A percentile compares a stretch with the other conserved stretches of the same genome.
Evolutionary conservation across 2,113 vertebrate species (phyloP).

Genomic region (Origma solitaria): DNA sequence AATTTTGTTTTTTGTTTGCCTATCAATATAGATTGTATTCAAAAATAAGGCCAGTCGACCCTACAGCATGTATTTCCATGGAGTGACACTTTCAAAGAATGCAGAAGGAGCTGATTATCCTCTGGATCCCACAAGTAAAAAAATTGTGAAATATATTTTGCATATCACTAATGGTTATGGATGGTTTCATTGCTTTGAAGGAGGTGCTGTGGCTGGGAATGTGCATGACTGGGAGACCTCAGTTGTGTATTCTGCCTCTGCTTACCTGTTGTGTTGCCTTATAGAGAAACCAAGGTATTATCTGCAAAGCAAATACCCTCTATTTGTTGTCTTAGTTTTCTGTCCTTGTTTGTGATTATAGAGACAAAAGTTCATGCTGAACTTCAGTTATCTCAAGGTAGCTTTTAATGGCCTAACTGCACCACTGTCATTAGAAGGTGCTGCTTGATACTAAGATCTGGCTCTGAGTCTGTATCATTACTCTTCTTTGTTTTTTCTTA

Average conservation of each 20-base stretch:
- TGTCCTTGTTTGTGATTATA: not conserved
- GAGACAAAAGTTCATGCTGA: not conserved
- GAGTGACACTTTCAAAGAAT: constrained; percentile 85
- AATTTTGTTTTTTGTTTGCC: not conserved
- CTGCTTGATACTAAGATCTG: not conserved
- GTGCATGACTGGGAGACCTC: not conserved
- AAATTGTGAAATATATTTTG: not conserved
- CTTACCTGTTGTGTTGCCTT: not conserved
- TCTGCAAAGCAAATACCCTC: not conserved
- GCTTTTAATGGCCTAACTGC: not conserved
- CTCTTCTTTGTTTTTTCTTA: constrained; percentile 48
- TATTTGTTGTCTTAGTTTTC: not conserved
- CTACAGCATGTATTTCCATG: constrained; percentile 96
- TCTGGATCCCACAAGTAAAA: constrained; percentile 70
- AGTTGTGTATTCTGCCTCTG: not conserved
- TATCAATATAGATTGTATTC: constrained; percentile 84
- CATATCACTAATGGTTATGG: not conserved
- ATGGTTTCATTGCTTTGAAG: not conserved
- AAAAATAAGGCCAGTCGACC: constrained; percentile 90
- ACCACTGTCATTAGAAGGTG: not conserved
- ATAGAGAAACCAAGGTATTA: not conserved
- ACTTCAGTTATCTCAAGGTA: not conserved
- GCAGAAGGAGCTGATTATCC: constrained; percentile 84
- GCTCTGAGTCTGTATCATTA: not conserved
- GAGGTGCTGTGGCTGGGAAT: not conserved